phyloP scores from a whole-genome alignment of 2,888 invertebrate genomes.

The Cynaeus angustus region DNA sequence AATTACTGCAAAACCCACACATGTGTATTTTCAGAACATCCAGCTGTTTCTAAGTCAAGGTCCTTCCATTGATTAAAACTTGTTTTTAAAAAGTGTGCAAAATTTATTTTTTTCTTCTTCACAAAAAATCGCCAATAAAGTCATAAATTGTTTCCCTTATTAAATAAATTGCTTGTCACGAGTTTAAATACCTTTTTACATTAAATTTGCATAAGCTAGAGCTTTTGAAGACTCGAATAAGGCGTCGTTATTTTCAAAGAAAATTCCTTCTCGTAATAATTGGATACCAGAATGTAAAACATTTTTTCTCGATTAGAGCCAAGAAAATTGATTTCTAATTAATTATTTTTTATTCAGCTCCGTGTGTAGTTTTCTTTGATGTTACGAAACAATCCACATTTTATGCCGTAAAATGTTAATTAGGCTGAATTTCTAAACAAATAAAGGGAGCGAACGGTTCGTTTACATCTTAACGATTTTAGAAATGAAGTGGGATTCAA shows the following conservation, averaged over 20 bases:
- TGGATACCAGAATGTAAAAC: conserved; percentile 11
- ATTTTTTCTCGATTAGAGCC: conserved; percentile 8
- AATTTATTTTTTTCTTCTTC: conserved; percentile 4
- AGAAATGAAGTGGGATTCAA: not conserved
- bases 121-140: conserved; percentile 9
- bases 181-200: conserved; percentile 31
- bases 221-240: not conserved
- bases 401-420: conserved; percentile 27
- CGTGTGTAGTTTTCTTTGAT: conserved; percentile 18
- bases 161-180: conserved; percentile 34
- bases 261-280: conserved; percentile 13
- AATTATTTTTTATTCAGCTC: conserved; percentile 30
- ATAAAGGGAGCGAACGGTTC: conserved; percentile 25
- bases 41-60: conserved; percentile 24
- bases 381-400: conserved; percentile 39
- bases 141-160: conserved; percentile 35
- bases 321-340: conserved; percentile 37
- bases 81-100: not conserved
- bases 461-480: conserved; percentile 32
- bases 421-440: conserved; percentile 38
- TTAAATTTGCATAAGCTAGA: conserved; percentile 31
- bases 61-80: conserved; percentile 14
- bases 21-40: conserved; percentile 6
- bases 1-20: conserved; percentile 19
- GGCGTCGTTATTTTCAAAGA: not conserved